Evolutionary conservation across 2,113 vertebrate species (phyloP).

Genomic region (Centropus bengalensis): DNA sequence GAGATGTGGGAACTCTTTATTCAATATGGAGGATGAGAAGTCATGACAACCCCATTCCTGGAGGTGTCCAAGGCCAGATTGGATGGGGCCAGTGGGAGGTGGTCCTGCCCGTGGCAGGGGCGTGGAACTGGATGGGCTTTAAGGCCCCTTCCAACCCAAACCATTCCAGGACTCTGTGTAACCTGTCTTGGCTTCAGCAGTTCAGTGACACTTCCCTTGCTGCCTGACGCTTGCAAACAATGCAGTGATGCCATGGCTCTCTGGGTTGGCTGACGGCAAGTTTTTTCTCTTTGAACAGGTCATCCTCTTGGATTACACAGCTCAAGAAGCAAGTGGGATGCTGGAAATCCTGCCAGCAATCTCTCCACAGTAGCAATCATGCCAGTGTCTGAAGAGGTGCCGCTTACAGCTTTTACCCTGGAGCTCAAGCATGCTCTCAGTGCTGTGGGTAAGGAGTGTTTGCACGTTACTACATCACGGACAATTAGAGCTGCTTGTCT

Average conservation of each 20-base stretch:
- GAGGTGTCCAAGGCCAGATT: too few species aligned
- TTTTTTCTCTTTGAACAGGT: slow-evolving; percentile 68
- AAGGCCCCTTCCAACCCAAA: too few species aligned
- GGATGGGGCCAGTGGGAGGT: too few species aligned
- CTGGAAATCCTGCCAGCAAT: slow-evolving; percentile 86
- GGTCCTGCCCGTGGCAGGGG: too few species aligned
- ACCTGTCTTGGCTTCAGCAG: accelerated
- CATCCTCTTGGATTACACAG: slow-evolving; percentile 80
- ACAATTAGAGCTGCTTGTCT: background rate
- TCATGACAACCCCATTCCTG: too few species aligned
- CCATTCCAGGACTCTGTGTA: background rate
- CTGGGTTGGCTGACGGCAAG: background rate
- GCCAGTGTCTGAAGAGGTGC: slow-evolving; percentile 92
- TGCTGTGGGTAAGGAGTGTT: slow-evolving; percentile 82
- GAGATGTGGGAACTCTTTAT: background rate
- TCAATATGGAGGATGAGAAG: background rate
- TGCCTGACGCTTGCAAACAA: background rate
- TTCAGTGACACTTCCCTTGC: background rate
- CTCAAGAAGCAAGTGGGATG: slow-evolving; percentile 87
- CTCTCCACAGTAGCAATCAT: slow-evolving; percentile 90
- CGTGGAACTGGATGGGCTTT: too few species aligned
- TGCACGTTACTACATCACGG: accelerated
- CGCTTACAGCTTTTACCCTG: slow-evolving; percentile 89
- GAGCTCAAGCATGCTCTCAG: slow-evolving; percentile 91
- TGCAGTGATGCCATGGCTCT: background rate